Conservation (phyloP, 2,797 vertebrate genomes). For the Prionace glauca region DNA sequence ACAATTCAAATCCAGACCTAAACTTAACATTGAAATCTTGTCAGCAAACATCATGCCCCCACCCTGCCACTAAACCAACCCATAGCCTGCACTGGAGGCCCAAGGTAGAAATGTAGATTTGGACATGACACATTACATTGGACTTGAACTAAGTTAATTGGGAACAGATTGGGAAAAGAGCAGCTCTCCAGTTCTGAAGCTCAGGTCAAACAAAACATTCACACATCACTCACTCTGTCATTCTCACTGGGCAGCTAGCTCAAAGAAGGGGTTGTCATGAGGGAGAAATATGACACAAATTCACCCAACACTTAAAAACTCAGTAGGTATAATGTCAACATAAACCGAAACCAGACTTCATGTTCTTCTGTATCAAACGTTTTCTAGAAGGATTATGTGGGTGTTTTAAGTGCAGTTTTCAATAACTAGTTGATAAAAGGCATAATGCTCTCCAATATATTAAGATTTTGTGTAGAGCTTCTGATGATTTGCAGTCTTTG, state of each 20-base stretch:
- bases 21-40: constrained; percentile 3
- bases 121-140: constrained; percentile 22
- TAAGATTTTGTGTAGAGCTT: background rate
- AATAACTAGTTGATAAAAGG: constrained; percentile 24
- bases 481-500: constrained; percentile 32
- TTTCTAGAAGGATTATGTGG: constrained; percentile 32
- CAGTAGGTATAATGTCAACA: constrained; percentile 29
- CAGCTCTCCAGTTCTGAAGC: constrained; percentile 21
- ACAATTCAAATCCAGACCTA: background rate
- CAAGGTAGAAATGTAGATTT: constrained; percentile 4
- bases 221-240: constrained; percentile 34
- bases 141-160: constrained; percentile 32
- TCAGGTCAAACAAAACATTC: constrained; percentile 28
- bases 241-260: constrained; percentile 9
- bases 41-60: background rate
- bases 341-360: constrained; percentile 33
- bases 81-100: background rate
- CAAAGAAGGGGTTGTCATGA: constrained; percentile 26
- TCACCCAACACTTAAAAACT: constrained; percentile 33
- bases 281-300: constrained; percentile 33
- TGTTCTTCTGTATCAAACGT: constrained; percentile 4
- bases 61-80: background rate
- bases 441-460: background rate
- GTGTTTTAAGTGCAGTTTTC: constrained; percentile 29
- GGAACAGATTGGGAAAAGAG: constrained; percentile 28